phyloP scores from a whole-genome alignment of 2,888 invertebrate species.

The Torymus auratus region DNA sequence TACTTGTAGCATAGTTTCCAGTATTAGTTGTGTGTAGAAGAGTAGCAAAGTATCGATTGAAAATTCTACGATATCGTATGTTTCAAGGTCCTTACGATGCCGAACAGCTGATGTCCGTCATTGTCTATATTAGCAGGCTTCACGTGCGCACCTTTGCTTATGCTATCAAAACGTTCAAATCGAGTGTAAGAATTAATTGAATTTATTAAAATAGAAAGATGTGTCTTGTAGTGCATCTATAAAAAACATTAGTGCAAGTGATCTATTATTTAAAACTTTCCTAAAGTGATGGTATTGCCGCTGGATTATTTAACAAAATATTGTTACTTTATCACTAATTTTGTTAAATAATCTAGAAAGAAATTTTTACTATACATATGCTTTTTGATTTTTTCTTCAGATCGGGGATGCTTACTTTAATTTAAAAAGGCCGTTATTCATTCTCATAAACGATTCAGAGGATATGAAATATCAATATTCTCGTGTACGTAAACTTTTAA shows the following conservation, averaged over 20 bases:
- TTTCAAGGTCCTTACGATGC: conserved; percentile 63
- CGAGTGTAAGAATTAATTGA: conserved; percentile 54
- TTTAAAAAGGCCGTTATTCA: conserved; percentile 73
- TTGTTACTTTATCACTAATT: too few relatives aligned
- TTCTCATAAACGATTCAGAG: conserved; percentile 70
- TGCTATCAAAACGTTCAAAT: conserved; percentile 69
- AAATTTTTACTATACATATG: too few relatives aligned
- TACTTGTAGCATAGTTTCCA: background rate
- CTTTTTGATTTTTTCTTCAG: conserved; percentile 60
- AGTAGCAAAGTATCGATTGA: too few relatives aligned
- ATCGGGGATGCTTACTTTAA: conserved; percentile 68
- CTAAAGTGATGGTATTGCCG: too few relatives aligned
- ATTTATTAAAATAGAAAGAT: too few relatives aligned
- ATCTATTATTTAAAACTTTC: too few relatives aligned
- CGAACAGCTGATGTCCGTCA: conserved; percentile 61
- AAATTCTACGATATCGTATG: background rate
- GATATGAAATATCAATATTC: conserved; percentile 66
- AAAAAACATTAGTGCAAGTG: too few relatives aligned
- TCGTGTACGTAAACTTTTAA: conserved; percentile 62
- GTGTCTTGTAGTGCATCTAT: too few relatives aligned
- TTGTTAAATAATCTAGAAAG: too few relatives aligned
- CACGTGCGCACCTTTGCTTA: conserved; percentile 69
- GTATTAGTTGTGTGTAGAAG: background rate
- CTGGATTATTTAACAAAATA: too few relatives aligned
- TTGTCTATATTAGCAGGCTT: conserved; percentile 64